Evolutionary conservation across 2,797 vertebrate species (phyloP).

Genomic region (Anisognathus igniventris): DNA sequence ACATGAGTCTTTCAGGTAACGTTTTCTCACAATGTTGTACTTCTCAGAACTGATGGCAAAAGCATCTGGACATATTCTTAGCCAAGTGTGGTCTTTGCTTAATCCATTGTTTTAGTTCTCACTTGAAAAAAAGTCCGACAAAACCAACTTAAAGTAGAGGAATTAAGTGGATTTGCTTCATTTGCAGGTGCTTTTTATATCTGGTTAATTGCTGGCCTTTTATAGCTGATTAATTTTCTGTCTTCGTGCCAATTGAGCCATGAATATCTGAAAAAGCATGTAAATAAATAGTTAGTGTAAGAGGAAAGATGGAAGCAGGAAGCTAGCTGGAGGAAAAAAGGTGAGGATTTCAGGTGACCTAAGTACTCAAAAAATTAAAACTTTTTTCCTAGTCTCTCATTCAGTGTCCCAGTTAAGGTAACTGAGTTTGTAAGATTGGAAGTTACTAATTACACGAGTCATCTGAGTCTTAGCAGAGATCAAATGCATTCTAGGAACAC

Average conservation of each 20-base stretch:
- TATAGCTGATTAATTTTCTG: not conserved
- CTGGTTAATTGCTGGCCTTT: slow-evolving; percentile 3
- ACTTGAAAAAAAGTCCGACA: not conserved
- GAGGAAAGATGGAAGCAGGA: not conserved
- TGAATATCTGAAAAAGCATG: not conserved
- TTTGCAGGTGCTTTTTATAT: not conserved
- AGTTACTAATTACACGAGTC: not conserved
- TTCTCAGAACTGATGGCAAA: not conserved
- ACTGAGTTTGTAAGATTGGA: not conserved
- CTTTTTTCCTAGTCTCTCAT: not conserved
- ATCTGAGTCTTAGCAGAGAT: not conserved
- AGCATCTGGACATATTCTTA: not conserved
- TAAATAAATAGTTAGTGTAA: slow-evolving; percentile 15
- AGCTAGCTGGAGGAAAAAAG: not conserved
- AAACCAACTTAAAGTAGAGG: not conserved
- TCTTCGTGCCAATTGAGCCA: not conserved
- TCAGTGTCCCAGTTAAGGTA: not conserved
- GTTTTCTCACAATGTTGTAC: not conserved
- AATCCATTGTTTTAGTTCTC: not conserved
- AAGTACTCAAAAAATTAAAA: not conserved
- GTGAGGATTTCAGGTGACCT: not conserved
- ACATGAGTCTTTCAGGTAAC: slow-evolving; percentile 97
- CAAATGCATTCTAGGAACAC: not conserved
- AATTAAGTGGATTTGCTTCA: slow-evolving; percentile 15
- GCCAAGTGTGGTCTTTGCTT: not conserved